Conservation (phyloP, 2,113 vertebrate genomes). For the Cardinalis cardinalis region DNA sequence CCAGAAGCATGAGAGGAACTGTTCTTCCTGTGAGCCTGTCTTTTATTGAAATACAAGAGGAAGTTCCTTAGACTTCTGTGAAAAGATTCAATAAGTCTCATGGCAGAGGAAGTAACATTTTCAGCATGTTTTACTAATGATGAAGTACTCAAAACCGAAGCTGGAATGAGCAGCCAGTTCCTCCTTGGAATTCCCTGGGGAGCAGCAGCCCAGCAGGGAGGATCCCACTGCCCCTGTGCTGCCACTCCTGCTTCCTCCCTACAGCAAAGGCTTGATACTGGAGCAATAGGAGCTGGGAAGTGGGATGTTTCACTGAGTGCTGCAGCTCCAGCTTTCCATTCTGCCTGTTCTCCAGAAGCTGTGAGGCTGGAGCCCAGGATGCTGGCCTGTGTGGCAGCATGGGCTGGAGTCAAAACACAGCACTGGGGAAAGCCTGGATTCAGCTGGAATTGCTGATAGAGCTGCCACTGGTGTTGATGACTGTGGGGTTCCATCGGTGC, state of each 20-base stretch:
- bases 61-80: neutral
- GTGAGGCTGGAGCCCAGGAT: neutral
- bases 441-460: neutral
- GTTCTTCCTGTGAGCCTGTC: neutral
- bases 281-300: rapidly evolving
- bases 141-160: neutral
- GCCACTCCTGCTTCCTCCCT: neutral
- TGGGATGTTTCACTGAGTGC: rapidly evolving
- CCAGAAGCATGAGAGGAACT: neutral
- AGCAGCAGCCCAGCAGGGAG: rapidly evolving
- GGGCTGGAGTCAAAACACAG: neutral
- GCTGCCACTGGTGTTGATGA: rapidly evolving
- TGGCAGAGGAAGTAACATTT: constrained; percentile 18
- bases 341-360: neutral
- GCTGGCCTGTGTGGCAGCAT: rapidly evolving
- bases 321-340: rapidly evolving
- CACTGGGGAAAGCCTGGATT: neutral
- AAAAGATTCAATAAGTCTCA: neutral
- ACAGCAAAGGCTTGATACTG: neutral
- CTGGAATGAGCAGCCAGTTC: rapidly evolving
- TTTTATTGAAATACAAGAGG: neutral
- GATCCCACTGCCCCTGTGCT: neutral
- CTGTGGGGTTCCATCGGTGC: rapidly evolving
- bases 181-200: neutral
- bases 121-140: neutral